Percentiles rank a stretch among this genome's conserved stretches.
phyloP scores from a whole-genome alignment of 2,113 vertebrate genomes.

The Gobio gobio region DNA sequence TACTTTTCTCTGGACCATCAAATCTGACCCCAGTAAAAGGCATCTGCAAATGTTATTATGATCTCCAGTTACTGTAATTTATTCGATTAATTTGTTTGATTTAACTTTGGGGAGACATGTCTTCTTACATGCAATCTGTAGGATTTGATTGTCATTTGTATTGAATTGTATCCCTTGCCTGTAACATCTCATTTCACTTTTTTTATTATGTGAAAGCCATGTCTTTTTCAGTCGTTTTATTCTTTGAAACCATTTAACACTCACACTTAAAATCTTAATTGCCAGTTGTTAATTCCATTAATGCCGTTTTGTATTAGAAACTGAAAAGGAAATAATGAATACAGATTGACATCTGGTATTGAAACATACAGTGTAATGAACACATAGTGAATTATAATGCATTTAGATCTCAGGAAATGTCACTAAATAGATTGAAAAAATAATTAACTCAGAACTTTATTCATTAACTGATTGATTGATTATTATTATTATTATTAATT shows the following conservation, averaged over 20 bases:
- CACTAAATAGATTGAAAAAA: neutral
- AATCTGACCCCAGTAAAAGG: neutral
- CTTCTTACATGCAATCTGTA: neutral
- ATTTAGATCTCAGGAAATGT: no score
- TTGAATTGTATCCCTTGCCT: neutral
- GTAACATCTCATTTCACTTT: neutral
- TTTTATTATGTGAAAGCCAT: neutral
- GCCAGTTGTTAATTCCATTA: neutral
- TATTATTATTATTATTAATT: no score
- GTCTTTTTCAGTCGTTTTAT: neutral
- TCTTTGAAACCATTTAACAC: neutral
- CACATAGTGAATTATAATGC: neutral
- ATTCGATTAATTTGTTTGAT: neutral
- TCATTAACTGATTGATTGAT: no score
- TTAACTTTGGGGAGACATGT: neutral
- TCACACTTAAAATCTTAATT: neutral
- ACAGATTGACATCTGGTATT: neutral
- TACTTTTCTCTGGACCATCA: constrained; percentile 4
- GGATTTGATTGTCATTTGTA: neutral
- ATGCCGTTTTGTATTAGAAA: neutral
- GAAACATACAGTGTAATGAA: neutral
- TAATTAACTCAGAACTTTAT: no score
- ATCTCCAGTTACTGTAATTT: neutral
- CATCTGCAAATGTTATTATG: neutral
- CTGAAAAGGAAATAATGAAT: neutral